Conservation (phyloP, 2,888 invertebrate species). For the Zaprionus lineosus region DNA sequence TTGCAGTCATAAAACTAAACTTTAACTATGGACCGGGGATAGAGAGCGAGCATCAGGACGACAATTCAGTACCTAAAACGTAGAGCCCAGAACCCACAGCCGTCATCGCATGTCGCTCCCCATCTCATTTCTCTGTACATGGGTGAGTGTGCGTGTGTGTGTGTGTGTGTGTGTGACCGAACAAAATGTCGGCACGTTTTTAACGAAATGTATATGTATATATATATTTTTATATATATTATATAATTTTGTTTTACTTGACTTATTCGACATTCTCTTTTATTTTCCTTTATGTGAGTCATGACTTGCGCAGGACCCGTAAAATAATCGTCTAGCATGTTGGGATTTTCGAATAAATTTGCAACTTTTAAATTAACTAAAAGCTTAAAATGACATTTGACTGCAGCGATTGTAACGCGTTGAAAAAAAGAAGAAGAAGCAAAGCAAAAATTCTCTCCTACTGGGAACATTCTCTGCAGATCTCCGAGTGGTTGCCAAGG, state of each 20-base stretch:
- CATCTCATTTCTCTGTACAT: conserved; percentile 22
- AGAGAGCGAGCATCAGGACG: too few relatives aligned
- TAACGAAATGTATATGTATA: conserved; percentile 39
- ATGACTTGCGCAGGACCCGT: conserved; percentile 26
- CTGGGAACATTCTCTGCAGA: conserved; percentile 28
- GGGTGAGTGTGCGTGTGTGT: conserved; percentile 39
- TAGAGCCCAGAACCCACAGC: too few relatives aligned
- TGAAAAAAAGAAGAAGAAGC: too few relatives aligned
- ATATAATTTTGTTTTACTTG: conserved; percentile 21
- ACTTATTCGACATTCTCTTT: conserved; percentile 27
- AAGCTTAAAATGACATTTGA: conserved; percentile 66
- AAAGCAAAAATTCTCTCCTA: too few relatives aligned
- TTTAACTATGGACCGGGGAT: conserved; percentile 63
- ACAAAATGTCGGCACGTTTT: conserved; percentile 77
- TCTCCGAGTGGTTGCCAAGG: neutral
- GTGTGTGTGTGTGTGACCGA: conserved; percentile 67
- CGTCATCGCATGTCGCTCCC: too few relatives aligned
- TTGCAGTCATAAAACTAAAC: conserved; percentile 77
- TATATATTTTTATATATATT: neutral
- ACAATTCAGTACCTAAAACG: too few relatives aligned
- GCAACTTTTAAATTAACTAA: conserved; percentile 76
- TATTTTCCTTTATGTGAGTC: conserved; percentile 47
- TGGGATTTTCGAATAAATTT: conserved; percentile 67
- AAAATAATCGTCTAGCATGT: conserved; percentile 26
- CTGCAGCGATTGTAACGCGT: conserved; percentile 12